phyloP scores from a whole-genome alignment of 2,113 vertebrate genomes.

The Uropsilus gracilis region DNA sequence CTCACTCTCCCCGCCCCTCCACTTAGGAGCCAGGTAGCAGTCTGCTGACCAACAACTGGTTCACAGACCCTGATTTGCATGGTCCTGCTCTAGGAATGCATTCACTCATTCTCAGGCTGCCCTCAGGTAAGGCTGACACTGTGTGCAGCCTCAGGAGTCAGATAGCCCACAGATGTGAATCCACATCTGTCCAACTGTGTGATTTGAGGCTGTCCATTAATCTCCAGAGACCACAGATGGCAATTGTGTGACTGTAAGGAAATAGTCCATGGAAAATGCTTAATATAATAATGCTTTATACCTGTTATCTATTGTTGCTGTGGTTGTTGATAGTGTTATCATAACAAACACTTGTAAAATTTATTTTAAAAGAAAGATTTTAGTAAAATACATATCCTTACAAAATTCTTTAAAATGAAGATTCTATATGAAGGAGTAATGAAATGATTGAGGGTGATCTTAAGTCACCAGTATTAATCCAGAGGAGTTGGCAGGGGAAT shows the following conservation, averaged over 20 bases:
- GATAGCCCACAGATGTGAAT: background rate
- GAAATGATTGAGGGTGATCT: background rate
- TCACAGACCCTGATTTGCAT: background rate
- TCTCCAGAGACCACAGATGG: background rate
- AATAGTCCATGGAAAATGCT: background rate
- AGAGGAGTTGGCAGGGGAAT: background rate
- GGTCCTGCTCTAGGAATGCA: background rate
- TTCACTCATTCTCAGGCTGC: background rate
- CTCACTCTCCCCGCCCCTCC: too few species aligned
- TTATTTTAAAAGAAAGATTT: background rate
- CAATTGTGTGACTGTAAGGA: background rate
- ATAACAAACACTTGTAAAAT: background rate
- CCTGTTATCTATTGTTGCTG: background rate
- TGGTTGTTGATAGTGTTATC: background rate
- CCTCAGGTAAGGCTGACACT: background rate
- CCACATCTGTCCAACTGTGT: background rate
- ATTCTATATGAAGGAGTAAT: background rate
- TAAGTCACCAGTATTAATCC: background rate
- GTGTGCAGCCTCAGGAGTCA: background rate
- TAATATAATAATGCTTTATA: background rate
- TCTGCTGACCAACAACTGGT: background rate
- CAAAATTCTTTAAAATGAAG: background rate
- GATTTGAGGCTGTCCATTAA: background rate
- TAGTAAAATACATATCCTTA: background rate
- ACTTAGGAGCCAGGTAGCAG: background rate